Evolutionary conservation across 2,888 invertebrate species (phyloP).

Genomic region (Anarsia innoxiella): DNA sequence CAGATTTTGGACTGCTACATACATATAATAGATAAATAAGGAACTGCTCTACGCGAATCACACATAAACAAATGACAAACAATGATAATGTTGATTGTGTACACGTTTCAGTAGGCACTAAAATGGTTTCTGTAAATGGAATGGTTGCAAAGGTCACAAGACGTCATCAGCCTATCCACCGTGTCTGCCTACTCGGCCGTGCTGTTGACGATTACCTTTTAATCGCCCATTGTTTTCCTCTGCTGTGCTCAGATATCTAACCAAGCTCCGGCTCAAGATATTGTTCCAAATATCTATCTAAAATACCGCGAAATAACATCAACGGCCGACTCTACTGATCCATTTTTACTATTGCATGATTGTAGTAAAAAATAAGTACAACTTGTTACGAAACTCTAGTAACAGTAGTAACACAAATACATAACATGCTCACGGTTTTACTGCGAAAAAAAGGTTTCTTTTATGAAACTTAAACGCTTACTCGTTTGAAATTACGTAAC

Average conservation of each 20-base stretch:
- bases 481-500: slow-evolving; percentile 11
- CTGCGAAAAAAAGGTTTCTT: slow-evolving; percentile 26
- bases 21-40: no score
- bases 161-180: slow-evolving; percentile 25
- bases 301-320: no score
- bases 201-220: slow-evolving; percentile 15
- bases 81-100: no score
- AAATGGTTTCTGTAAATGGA: no score
- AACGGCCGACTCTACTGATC: no score
- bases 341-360: no score
- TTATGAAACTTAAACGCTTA: slow-evolving; percentile 23
- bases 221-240: slow-evolving; percentile 26
- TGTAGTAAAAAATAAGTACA: slow-evolving; percentile 22
- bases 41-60: no score
- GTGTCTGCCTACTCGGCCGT: slow-evolving; percentile 28
- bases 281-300: no score
- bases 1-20: no score
- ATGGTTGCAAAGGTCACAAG: slow-evolving; percentile 18
- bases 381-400: slow-evolving; percentile 41
- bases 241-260: slow-evolving; percentile 15
- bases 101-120: no score
- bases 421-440: slow-evolving; percentile 39
- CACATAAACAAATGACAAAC: no score
- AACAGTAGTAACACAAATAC: slow-evolving; percentile 39
- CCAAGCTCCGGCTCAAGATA: no score